Conservation (phyloP, 2,797 vertebrate genomes). For the Danio aesculapii region DNA sequence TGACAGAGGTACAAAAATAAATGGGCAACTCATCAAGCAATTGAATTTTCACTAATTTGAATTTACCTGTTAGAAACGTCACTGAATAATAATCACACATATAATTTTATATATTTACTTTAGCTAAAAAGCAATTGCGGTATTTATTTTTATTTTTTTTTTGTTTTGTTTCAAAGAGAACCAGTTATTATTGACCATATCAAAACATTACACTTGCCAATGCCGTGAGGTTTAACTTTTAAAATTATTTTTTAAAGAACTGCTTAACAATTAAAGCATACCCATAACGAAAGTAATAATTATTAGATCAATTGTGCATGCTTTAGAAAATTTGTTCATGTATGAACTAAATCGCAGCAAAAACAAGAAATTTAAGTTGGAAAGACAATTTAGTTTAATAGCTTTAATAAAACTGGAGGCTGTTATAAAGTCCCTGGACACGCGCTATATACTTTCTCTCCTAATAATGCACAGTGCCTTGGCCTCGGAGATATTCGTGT, state of each 20-base stretch:
- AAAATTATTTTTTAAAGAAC: not conserved
- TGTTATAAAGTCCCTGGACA: constrained; percentile 47
- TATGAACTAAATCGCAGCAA: not conserved
- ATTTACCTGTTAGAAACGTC: not conserved
- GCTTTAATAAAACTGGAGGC: constrained; percentile 12
- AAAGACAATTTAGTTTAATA: constrained; percentile 42
- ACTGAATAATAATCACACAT: not conserved
- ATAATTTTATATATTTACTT: not conserved
- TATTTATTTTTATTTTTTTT: too few species aligned
- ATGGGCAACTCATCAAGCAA: not conserved
- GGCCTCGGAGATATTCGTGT: constrained; percentile 77
- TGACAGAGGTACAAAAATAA: not conserved
- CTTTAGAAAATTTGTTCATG: too few species aligned
- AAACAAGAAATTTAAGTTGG: constrained; percentile 12
- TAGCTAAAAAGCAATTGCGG: too few species aligned
- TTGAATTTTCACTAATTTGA: too few species aligned
- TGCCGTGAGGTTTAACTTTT: not conserved
- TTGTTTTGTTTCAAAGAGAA: too few species aligned
- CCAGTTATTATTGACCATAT: not conserved
- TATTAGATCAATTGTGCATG: not conserved
- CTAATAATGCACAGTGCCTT: constrained; percentile 80
- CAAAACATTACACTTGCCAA: not conserved
- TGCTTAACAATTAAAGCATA: not conserved
- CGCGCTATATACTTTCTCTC: constrained; percentile 66
- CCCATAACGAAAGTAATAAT: not conserved